Conservation (phyloP, 2,797 vertebrate species). For the Coilia nasus region DNA sequence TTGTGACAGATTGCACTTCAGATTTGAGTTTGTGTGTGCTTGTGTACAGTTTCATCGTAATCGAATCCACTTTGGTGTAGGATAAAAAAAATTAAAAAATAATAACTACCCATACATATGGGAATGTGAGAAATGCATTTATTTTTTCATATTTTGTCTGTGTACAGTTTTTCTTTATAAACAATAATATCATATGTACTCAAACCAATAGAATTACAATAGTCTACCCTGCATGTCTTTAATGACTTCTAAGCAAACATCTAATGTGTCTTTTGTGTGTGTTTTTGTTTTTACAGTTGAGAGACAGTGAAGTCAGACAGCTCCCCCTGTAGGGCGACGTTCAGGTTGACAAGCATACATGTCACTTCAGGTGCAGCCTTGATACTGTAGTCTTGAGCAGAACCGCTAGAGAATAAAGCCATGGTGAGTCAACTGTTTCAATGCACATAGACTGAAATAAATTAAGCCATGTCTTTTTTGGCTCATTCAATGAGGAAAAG, state of each 20-base stretch:
- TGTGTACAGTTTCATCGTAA: neutral
- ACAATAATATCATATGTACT: no score
- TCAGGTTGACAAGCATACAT: slow-evolving; percentile 62
- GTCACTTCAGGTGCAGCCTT: neutral
- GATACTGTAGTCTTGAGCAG: slow-evolving; percentile 57
- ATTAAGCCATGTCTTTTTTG: neutral
- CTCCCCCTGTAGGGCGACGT: slow-evolving; percentile 56
- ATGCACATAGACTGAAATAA: neutral
- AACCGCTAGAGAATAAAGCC: slow-evolving; percentile 42
- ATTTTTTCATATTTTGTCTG: no score
- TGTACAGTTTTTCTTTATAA: no score
- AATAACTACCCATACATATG: no score
- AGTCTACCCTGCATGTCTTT: no score
- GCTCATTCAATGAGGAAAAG: neutral
- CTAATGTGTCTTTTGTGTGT: neutral
- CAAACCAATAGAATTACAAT: no score
- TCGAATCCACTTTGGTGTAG: neutral
- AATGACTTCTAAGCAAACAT: no score
- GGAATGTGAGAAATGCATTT: no score
- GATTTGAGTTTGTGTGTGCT: neutral
- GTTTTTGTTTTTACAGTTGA: slow-evolving; percentile 51
- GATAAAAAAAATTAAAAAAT: neutral
- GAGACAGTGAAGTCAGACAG: slow-evolving; percentile 55
- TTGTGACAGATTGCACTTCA: no score
- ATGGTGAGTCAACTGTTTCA: neutral